Conservation (phyloP, 2,888 invertebrate genomes). For the Podabrus alpinus region DNA sequence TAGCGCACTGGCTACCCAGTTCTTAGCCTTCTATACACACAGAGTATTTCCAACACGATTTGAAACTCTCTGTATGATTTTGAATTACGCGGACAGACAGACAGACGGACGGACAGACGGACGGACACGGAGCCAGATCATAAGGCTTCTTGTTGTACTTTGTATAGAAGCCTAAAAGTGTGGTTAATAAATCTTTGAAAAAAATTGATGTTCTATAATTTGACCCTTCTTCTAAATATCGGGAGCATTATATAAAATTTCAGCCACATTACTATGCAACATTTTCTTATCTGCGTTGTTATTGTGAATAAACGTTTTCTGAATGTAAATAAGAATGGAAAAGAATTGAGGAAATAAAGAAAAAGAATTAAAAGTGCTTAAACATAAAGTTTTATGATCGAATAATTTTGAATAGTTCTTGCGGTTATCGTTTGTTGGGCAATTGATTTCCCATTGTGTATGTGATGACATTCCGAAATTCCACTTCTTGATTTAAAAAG, state of each 20-base stretch:
- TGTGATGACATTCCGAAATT: not conserved
- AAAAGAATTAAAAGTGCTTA: not conserved
- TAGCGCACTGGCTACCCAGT: too few species aligned
- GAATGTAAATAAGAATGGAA: constrained; percentile 1
- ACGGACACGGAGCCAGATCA: too few species aligned
- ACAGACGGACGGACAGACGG: too few species aligned
- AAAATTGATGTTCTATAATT: not conserved
- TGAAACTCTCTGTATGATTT: too few species aligned
- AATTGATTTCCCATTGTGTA: not conserved
- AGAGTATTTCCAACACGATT: too few species aligned
- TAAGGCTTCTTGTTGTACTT: too few species aligned
- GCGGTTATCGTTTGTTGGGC: not conserved
- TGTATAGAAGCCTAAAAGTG: too few species aligned
- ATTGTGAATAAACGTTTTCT: not conserved
- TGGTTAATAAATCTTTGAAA: too few species aligned
- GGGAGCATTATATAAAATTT: not conserved
- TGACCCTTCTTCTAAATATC: not conserved
- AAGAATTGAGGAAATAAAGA: not conserved
- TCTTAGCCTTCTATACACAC: too few species aligned
- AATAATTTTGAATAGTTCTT: constrained; percentile 1
- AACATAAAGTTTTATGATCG: not conserved
- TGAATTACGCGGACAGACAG: too few species aligned
- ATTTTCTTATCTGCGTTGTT: not conserved
- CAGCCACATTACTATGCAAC: not conserved
- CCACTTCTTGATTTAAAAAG: not conserved